A percentile compares a stretch with the other conserved stretches of the same genome.
These are phyloP conservation scores for Dysmachus trigonus DNA, from an alignment of 2,888 invertebrate species.

Conservation along the genomic window DNA sequence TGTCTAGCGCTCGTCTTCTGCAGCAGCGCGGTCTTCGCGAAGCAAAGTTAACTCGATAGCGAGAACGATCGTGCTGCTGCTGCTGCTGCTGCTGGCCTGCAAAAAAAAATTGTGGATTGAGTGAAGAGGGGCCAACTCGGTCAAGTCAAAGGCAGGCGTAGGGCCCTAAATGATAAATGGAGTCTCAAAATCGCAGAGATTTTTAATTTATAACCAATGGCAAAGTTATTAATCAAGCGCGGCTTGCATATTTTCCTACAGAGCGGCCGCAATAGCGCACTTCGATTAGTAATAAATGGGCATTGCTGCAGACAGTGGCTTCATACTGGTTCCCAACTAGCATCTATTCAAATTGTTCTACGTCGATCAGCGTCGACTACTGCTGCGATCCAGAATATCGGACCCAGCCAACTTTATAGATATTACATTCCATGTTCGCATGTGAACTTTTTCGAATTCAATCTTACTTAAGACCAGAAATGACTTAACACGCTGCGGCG, in stretches of 20 bases:
- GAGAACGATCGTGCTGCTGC: background rate
- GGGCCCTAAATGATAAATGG: constrained; percentile 61
- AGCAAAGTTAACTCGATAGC: background rate
- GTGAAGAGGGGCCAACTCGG: constrained; percentile 13
- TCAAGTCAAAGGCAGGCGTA: constrained; percentile 51
- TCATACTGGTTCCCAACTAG: constrained; percentile 20
- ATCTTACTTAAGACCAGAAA: constrained; percentile 12
- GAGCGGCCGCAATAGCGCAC: constrained; percentile 22
- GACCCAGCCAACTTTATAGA: background rate
- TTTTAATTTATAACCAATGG: constrained; percentile 64
- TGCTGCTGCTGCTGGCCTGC: background rate
- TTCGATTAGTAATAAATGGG: constrained; percentile 15
- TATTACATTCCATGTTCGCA: background rate
- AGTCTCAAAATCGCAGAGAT: constrained; percentile 65
- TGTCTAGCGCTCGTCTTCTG: background rate
- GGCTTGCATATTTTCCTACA: constrained; percentile 41
- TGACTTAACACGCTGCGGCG: constrained; percentile 8
- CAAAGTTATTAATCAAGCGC: constrained; percentile 61
- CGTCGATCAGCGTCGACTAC: constrained; percentile 17
- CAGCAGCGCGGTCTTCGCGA: background rate
- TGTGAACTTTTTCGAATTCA: background rate
- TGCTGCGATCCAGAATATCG: constrained; percentile 28
- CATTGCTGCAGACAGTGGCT: background rate
- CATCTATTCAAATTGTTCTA: constrained; percentile 15
- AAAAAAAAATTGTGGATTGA: background rate